phyloP scores from a whole-genome alignment of 2,888 invertebrate genomes.

The Drosophila barbarae region DNA sequence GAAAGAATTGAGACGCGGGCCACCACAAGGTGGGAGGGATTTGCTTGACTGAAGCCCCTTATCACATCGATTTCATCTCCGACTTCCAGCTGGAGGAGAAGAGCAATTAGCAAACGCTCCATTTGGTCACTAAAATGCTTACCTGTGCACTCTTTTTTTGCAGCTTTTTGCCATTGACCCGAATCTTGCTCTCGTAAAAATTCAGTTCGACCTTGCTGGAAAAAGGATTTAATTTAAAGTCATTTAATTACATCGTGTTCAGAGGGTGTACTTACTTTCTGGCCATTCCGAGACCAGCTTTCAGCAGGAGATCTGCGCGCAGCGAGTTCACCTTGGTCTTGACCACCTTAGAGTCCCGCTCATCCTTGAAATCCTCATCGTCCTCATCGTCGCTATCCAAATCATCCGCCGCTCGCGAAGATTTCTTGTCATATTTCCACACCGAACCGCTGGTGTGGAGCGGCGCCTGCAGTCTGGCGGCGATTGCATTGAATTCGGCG shows the following conservation, averaged over 20 bases:
- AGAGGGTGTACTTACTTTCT: conserved; percentile 83
- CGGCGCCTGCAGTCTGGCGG: neutral
- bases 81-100: conserved; percentile 81
- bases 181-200: conserved; percentile 90
- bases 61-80: conserved; percentile 91
- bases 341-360: conserved; percentile 84
- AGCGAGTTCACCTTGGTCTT: conserved; percentile 84
- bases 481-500: neutral
- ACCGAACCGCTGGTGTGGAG: conserved; percentile 40
- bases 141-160: conserved; percentile 87
- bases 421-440: conserved; percentile 68
- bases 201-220: conserved; percentile 88
- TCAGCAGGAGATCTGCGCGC: conserved; percentile 86
- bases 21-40: conserved; percentile 85
- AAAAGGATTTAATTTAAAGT: conserved; percentile 4
- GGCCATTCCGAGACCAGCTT: conserved; percentile 85
- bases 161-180: conserved; percentile 88
- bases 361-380: conserved; percentile 80
- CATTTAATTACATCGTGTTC: neutral
- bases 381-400: conserved; percentile 81
- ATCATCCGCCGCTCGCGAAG: conserved; percentile 66
- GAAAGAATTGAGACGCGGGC: conserved; percentile 85
- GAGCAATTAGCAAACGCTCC: neutral
- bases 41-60: conserved; percentile 84
- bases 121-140: conserved; percentile 56